Percentiles rank a stretch among this genome's conserved stretches.
These are phyloP conservation scores for Epinephelus cyanopodus DNA, from an alignment of 2,113 vertebrate species.

Conservation along the genomic window DNA sequence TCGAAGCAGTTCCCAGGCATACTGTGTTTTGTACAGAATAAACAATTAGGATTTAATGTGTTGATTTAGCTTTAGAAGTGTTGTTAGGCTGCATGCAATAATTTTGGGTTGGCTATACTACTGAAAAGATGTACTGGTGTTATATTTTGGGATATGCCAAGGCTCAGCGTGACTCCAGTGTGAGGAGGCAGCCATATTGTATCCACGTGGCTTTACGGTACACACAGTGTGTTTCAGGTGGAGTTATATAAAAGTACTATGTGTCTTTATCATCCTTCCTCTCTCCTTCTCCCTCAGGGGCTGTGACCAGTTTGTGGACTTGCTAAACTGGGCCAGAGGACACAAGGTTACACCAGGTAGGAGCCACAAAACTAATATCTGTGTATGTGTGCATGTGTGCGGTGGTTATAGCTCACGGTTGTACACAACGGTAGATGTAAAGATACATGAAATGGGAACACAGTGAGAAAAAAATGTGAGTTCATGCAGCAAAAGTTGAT, in stretches of 20 bases:
- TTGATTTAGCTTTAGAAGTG: too few relatives aligned
- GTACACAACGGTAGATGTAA: too few relatives aligned
- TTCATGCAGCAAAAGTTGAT: not conserved
- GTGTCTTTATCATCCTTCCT: not conserved
- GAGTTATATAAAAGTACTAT: not conserved
- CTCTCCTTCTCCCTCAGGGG: slow-evolving; percentile 18
- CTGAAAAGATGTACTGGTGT: too few relatives aligned
- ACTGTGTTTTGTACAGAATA: too few relatives aligned
- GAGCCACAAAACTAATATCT: not conserved
- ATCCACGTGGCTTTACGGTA: not conserved
- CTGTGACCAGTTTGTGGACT: slow-evolving; percentile 36
- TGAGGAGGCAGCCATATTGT: not conserved
- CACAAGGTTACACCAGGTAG: slow-evolving; percentile 69
- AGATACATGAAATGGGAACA: not conserved
- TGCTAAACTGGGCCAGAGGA: slow-evolving; percentile 31
- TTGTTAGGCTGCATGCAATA: too few relatives aligned
- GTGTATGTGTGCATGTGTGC: slow-evolving; percentile 5
- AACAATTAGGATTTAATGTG: too few relatives aligned
- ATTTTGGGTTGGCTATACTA: too few relatives aligned
- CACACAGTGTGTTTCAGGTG: not conserved
- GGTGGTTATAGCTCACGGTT: not conserved
- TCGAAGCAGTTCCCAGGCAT: too few relatives aligned
- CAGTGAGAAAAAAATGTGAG: not conserved
- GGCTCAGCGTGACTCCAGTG: not conserved
- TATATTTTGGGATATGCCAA: too few relatives aligned